Evolutionary conservation across 2,797 vertebrate genomes (phyloP).

Genomic region (Anguilla obscura): DNA sequence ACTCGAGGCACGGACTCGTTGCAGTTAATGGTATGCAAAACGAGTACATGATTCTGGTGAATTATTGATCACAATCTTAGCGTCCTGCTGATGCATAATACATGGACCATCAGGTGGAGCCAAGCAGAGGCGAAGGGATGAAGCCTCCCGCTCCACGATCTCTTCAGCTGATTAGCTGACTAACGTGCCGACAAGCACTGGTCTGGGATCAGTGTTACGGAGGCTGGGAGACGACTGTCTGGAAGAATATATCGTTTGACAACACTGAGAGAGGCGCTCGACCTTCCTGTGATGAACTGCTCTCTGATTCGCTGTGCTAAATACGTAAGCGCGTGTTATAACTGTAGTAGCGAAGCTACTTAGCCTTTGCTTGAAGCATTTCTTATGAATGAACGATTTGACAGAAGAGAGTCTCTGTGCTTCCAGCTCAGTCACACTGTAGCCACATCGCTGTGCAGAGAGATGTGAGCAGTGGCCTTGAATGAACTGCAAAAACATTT

Average conservation of each 20-base stretch:
- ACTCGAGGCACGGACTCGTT: neutral
- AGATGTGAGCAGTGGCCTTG: neutral
- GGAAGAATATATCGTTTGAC: neutral
- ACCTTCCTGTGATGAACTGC: neutral
- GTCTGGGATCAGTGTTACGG: neutral
- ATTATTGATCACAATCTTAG: slow-evolving; percentile 6
- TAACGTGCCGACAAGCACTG: neutral
- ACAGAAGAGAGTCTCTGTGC: neutral
- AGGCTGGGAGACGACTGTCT: neutral
- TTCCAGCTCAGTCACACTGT: neutral
- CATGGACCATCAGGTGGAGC: neutral
- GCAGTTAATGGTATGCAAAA: slow-evolving; percentile 2
- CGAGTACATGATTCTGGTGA: slow-evolving; percentile 9
- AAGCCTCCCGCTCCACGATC: neutral
- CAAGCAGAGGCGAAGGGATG: neutral
- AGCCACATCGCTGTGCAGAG: neutral
- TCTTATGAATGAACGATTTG: neutral
- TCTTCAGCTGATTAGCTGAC: neutral
- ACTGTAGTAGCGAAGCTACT: neutral
- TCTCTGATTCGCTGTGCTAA: neutral
- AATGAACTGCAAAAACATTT: neutral
- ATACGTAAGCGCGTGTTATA: neutral
- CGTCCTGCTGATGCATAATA: neutral
- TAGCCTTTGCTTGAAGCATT: neutral
- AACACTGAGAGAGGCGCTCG: neutral